These are phyloP conservation scores for Rhineura floridana DNA, from an alignment of 2,113 vertebrate species.

Conservation along the genomic window DNA sequence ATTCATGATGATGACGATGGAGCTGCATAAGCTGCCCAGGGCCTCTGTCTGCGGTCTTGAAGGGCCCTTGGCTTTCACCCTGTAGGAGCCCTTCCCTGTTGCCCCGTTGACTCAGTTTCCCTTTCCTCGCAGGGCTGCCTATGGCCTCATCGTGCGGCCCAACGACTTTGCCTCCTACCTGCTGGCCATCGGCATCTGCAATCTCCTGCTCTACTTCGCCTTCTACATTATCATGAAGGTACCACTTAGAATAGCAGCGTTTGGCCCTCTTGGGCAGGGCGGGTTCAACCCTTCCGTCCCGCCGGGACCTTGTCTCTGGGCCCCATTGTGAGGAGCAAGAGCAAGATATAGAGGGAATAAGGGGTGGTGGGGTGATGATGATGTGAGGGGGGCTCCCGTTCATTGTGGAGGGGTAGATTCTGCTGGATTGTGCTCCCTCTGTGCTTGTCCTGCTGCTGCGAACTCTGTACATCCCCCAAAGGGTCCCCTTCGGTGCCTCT, in stretches of 20 bases:
- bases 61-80: too few relatives aligned
- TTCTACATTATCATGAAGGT: constrained; percentile 99
- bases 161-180: constrained; percentile 98
- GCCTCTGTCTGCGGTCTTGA: neutral
- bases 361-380: neutral
- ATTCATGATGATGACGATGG: too few relatives aligned
- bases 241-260: too few relatives aligned
- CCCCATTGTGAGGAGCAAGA: too few relatives aligned
- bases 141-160: constrained; percentile 89
- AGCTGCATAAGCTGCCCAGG: fast-evolving
- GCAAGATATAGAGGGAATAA: too few relatives aligned
- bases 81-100: neutral
- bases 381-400: neutral
- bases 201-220: constrained; percentile 96
- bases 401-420: neutral
- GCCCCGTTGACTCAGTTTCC: neutral
- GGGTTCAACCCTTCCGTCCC: too few relatives aligned
- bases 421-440: neutral
- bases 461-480: neutral
- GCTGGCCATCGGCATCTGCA: constrained; percentile 97
- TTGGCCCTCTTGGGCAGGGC: too few relatives aligned
- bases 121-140: constrained; percentile 83
- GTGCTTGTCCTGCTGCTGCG: neutral
- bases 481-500: neutral
- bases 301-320: neutral